A percentile compares a stretch with the other conserved stretches of the same genome.
Evolutionary conservation across 2,113 vertebrate genomes (phyloP).

Genomic region (Zapus hudsonius): DNA sequence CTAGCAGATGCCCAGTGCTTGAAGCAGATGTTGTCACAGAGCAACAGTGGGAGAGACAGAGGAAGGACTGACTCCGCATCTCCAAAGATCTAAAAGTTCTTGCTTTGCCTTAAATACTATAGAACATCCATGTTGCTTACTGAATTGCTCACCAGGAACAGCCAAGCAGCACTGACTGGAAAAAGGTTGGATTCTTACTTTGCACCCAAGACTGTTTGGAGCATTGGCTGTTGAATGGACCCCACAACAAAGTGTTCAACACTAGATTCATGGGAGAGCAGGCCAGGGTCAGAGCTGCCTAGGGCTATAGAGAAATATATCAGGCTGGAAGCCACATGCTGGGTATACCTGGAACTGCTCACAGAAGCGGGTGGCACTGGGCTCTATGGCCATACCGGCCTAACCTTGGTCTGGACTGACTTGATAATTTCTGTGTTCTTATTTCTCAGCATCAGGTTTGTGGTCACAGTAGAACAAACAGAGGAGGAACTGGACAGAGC

Average conservation of each 20-base stretch:
- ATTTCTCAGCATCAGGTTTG: slow-evolving; percentile 92
- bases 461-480: slow-evolving; percentile 93
- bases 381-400: not conserved
- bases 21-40: not conserved
- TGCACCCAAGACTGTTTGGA: not conserved
- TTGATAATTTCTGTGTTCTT: not conserved
- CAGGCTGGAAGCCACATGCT: rapidly evolving
- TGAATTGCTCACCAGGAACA: not conserved
- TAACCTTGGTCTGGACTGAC: no score
- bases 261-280: not conserved
- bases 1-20: not conserved
- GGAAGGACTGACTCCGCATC: not conserved
- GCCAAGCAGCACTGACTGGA: not conserved
- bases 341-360: not conserved
- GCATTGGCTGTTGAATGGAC: not conserved
- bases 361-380: not conserved
- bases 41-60: no score
- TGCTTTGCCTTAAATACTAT: not conserved
- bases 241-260: not conserved
- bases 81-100: not conserved
- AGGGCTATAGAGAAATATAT: not conserved
- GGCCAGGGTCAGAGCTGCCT: rapidly evolving
- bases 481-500: slow-evolving; percentile 92
- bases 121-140: not conserved
- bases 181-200: not conserved